phyloP scores from a whole-genome alignment of 92 coral and sea anemone genomes.

The Phymanthus crucifer region DNA sequence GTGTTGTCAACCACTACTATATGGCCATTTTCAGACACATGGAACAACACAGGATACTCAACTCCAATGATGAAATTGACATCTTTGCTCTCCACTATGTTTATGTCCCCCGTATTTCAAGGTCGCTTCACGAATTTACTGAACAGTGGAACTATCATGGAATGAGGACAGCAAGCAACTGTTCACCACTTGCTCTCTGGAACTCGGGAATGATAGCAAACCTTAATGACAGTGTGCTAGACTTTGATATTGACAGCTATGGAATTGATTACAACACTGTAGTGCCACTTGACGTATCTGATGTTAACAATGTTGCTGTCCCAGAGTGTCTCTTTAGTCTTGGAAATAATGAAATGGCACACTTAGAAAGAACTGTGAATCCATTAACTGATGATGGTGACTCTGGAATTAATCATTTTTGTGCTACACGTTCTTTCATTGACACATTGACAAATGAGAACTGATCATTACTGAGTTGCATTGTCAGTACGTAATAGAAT shows the following conservation, averaged over 20 bases:
- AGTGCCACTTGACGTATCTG: conserved; percentile 20
- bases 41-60: conserved; percentile 53
- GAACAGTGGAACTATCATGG: conserved; percentile 69
- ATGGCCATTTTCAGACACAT: conserved; percentile 47
- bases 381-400: conserved; percentile 54
- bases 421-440: conserved; percentile 15
- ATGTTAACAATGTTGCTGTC: conserved; percentile 36
- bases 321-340: conserved; percentile 28
- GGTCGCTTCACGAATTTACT: conserved; percentile 49
- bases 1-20: conserved; percentile 41
- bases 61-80: conserved; percentile 46
- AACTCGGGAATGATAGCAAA: conserved; percentile 39
- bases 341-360: conserved; percentile 4
- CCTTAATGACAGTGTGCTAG: conserved; percentile 2
- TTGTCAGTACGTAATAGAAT: too few relatives aligned
- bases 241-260: conserved; percentile 20
- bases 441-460: too few relatives aligned
- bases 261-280: conserved; percentile 51
- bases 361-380: conserved; percentile 9
- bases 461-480: too few relatives aligned
- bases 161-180: conserved; percentile 54
- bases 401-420: conserved; percentile 36
- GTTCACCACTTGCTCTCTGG: conserved; percentile 68
- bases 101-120: conserved; percentile 51
- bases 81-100: conserved; percentile 52